Evolutionary conservation across 2,113 vertebrate genomes (phyloP).

Genomic region (Lucifuga dentata): DNA sequence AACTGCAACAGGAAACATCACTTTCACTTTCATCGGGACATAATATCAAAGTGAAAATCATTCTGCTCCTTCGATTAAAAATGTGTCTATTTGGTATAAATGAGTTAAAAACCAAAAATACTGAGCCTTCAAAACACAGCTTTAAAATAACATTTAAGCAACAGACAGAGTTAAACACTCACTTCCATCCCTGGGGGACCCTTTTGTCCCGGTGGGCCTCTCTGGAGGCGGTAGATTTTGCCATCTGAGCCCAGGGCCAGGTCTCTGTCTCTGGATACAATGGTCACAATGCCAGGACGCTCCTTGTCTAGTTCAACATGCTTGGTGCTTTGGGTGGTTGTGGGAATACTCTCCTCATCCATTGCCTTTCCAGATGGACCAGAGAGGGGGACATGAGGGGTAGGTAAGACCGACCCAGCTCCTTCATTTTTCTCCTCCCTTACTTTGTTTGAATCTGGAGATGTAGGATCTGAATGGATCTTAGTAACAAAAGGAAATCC

Average conservation of each 20-base stretch:
- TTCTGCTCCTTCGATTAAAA: no score
- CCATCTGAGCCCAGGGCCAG: slow-evolving; percentile 44
- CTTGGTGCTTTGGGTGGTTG: slow-evolving; percentile 12
- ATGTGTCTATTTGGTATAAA: no score
- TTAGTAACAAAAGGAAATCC: neutral
- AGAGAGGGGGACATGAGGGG: neutral
- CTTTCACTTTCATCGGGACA: no score
- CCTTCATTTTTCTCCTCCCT: slow-evolving; percentile 27
- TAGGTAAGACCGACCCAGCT: slow-evolving; percentile 18
- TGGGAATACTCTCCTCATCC: neutral
- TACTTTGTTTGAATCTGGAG: slow-evolving; percentile 51
- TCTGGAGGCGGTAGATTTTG: slow-evolving; percentile 62
- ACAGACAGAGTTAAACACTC: slow-evolving; percentile 56
- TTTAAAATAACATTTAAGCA: neutral
- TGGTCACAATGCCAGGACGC: slow-evolving; percentile 24
- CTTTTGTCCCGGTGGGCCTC: slow-evolving; percentile 76
- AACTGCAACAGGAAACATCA: neutral
- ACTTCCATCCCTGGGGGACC: slow-evolving; percentile 84
- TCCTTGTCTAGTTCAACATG: slow-evolving; percentile 18
- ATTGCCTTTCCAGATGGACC: slow-evolving; percentile 1
- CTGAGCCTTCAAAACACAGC: no score
- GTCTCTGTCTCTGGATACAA: slow-evolving; percentile 39
- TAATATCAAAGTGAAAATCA: no score
- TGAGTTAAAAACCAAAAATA: no score
- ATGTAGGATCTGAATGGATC: slow-evolving; percentile 7